These are phyloP conservation scores for Drosophila pegasa DNA, from an alignment of 2,888 invertebrate species.

Conservation along the genomic window DNA sequence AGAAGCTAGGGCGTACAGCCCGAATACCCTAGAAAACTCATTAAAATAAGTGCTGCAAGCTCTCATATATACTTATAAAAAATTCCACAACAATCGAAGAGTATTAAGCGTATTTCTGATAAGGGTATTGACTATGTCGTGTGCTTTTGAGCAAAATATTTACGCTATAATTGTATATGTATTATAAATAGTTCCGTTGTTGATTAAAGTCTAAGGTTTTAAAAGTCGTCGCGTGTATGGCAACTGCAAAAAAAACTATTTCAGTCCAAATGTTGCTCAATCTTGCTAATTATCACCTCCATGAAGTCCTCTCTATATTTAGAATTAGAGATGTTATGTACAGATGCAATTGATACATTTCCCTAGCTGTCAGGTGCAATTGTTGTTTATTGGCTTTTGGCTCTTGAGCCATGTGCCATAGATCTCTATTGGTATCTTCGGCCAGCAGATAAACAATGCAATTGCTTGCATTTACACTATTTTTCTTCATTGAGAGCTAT, in stretches of 20 bases:
- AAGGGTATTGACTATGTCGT: slow-evolving; percentile 24
- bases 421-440: slow-evolving; percentile 2
- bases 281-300: slow-evolving; percentile 11
- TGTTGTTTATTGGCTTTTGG: slow-evolving; percentile 13
- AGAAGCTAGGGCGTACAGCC: slow-evolving; percentile 4
- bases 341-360: slow-evolving; percentile 2
- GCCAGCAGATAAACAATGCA: slow-evolving; percentile 28
- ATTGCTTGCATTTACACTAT: slow-evolving; percentile 26
- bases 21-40: slow-evolving; percentile 6
- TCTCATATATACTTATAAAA: neutral
- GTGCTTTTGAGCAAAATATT: slow-evolving; percentile 16
- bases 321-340: neutral
- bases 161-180: slow-evolving; percentile 20
- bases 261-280: slow-evolving; percentile 4
- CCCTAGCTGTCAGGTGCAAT: slow-evolving; percentile 8
- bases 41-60: slow-evolving; percentile 1
- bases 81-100: slow-evolving; percentile 1
- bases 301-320: neutral
- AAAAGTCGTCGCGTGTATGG: slow-evolving; percentile 21
- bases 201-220: slow-evolving; percentile 52
- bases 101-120: slow-evolving; percentile 23
- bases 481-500: slow-evolving; percentile 38
- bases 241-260: slow-evolving; percentile 3
- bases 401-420: neutral
- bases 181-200: slow-evolving; percentile 19